These are phyloP conservation scores for Trachymyrmex cornetzi DNA, from an alignment of 1,140 invertebrate genomes.

Conservation along the genomic window DNA sequence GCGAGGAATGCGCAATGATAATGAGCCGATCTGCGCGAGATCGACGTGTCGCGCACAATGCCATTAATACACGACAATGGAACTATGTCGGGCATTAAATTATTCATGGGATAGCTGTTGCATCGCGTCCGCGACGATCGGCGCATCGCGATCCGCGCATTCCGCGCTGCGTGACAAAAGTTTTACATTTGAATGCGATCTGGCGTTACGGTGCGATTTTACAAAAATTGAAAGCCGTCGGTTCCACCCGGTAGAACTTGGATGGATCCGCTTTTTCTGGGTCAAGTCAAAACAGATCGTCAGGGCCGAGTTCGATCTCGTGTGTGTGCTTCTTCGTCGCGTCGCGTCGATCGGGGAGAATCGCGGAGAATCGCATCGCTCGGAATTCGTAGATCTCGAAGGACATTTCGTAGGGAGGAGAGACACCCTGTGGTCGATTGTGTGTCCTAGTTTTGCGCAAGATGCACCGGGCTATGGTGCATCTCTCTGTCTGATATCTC, in stretches of 20 bases:
- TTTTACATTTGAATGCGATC: constrained; percentile 51
- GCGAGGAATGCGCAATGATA: constrained; percentile 44
- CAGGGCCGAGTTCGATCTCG: neutral
- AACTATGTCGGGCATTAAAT: constrained; percentile 71
- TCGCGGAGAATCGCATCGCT: neutral
- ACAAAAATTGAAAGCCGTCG: constrained; percentile 27
- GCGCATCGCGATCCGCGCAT: constrained; percentile 12
- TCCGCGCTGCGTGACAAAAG: neutral
- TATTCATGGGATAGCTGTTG: constrained; percentile 73
- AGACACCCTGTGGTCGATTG: constrained; percentile 27
- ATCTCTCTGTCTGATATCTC: constrained; percentile 67
- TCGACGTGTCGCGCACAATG: constrained; percentile 57
- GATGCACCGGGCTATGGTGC: constrained; percentile 64
- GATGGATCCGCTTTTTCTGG: constrained; percentile 36
- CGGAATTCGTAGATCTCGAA: constrained; percentile 1
- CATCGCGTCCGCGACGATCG: constrained; percentile 58
- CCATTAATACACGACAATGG: constrained; percentile 69
- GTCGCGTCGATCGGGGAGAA: no score
- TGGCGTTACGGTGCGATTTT: constrained; percentile 13
- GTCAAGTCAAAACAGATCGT: constrained; percentile 34
- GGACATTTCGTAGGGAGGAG: neutral
- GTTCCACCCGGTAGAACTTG: constrained; percentile 3
- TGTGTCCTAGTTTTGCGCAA: constrained; percentile 71
- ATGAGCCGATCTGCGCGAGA: constrained; percentile 35
- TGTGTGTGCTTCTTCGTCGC: neutral